Evolutionary conservation across 2,888 invertebrate species (phyloP).

Genomic region (Drepanosiphum platanoidis): DNA sequence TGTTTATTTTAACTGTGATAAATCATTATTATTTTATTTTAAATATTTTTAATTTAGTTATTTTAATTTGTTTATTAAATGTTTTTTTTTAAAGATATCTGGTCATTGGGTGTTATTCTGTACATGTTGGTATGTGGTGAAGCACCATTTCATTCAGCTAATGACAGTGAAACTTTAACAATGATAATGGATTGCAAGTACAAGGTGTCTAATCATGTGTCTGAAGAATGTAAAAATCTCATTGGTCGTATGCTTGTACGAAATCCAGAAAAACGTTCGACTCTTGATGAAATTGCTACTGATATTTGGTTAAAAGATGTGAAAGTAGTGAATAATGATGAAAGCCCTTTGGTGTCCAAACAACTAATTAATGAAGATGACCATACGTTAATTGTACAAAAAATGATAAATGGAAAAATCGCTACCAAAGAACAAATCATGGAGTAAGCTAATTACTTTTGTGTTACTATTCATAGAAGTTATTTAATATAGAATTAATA

Average conservation of each 20-base stretch:
- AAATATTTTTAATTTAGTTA: too few relatives aligned
- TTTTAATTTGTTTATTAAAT: not conserved
- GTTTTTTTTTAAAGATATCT: slow-evolving; percentile 78
- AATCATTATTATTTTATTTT: too few relatives aligned
- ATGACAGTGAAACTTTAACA: slow-evolving; percentile 98
- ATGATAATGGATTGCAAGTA: slow-evolving; percentile 99
- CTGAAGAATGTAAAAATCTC: slow-evolving; percentile 84
- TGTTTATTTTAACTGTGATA: too few relatives aligned
- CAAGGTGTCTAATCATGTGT: slow-evolving; percentile 87
- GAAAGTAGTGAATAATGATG: slow-evolving; percentile 71
- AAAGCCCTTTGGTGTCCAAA: slow-evolving; percentile 85
- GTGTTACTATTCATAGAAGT: not conserved
- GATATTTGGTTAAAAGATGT: slow-evolving; percentile 83
- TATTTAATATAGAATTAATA: not conserved
- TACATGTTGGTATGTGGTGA: slow-evolving; percentile 98
- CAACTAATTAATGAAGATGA: slow-evolving; percentile 93
- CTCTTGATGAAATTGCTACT: slow-evolving; percentile 84
- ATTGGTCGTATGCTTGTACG: slow-evolving; percentile 93
- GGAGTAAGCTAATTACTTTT: slow-evolving; percentile 80
- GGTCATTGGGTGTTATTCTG: slow-evolving; percentile 98
- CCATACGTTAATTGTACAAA: slow-evolving; percentile 89
- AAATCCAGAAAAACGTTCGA: slow-evolving; percentile 90
- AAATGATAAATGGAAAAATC: slow-evolving; percentile 95
- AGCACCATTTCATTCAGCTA: slow-evolving; percentile 98
- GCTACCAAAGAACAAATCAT: slow-evolving; percentile 93